A percentile compares a stretch with the other conserved stretches of the same genome.
Evolutionary conservation across 2,888 invertebrate species (phyloP).

Genomic region (Bugulina stolonifera): DNA sequence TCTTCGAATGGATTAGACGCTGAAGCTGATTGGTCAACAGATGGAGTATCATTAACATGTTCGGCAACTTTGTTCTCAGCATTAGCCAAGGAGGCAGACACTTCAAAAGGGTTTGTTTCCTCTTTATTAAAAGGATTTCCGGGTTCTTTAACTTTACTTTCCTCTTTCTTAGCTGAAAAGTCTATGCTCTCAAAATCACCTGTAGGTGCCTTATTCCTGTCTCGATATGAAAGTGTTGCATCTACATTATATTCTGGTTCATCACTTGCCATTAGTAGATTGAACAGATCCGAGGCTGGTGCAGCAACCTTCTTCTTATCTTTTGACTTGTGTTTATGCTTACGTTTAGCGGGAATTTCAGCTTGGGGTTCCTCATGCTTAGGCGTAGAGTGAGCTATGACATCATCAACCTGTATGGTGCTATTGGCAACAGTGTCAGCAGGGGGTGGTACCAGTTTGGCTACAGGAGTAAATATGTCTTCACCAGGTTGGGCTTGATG

Average conservation of each 20-base stretch:
- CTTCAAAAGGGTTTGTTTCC: not conserved
- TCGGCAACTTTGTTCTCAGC: not conserved
- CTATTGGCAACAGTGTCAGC: not conserved
- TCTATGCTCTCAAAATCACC: not conserved
- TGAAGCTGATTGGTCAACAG: not conserved
- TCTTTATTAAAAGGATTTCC: too few relatives aligned
- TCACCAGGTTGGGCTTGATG: conserved; percentile 21
- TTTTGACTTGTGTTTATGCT: not conserved
- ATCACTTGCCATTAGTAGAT: conserved; percentile 11
- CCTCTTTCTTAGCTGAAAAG: too few relatives aligned
- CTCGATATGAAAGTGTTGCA: not conserved
- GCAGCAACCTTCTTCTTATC: conserved; percentile 4
- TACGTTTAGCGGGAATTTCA: not conserved
- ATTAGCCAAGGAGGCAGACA: not conserved
- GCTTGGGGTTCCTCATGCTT: not conserved
- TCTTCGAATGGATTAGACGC: not conserved
- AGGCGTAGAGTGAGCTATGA: conserved; percentile 13
- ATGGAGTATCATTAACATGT: not conserved
- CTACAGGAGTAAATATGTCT: conserved; percentile 6
- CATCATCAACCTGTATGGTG: not conserved
- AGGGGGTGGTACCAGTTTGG: not conserved
- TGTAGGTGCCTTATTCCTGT: not conserved
- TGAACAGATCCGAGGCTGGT: conserved; percentile 15
- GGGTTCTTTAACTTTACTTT: too few relatives aligned
- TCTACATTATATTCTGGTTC: conserved; percentile 17